Evolutionary conservation across 2,888 invertebrate genomes (phyloP).

Genomic region (Pocota personata): DNA sequence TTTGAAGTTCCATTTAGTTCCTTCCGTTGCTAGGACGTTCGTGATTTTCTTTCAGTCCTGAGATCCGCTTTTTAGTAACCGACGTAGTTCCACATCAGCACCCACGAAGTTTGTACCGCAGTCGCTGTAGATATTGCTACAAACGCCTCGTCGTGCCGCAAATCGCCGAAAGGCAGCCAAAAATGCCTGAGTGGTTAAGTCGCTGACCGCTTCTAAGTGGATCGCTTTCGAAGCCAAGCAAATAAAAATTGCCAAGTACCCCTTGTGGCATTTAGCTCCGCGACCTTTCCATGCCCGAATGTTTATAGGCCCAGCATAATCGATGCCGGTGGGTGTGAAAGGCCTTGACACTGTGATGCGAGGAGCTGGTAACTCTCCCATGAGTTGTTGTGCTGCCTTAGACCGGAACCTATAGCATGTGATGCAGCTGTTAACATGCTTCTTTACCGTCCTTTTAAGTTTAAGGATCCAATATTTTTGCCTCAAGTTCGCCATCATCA

Average conservation of each 20-base stretch:
- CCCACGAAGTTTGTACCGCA: neutral
- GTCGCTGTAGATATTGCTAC: neutral
- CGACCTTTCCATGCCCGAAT: neutral
- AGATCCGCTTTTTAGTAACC: neutral
- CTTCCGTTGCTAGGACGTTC: conserved; percentile 7
- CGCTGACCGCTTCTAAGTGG: neutral
- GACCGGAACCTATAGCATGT: neutral
- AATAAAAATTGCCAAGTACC: neutral
- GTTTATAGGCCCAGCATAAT: neutral
- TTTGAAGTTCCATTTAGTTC: conserved; percentile 9
- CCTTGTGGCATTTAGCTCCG: neutral
- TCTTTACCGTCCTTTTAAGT: neutral
- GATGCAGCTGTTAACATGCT: neutral
- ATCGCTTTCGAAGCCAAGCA: neutral
- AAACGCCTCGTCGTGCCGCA: neutral
- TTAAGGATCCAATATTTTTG: neutral
- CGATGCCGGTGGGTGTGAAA: neutral
- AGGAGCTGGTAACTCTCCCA: too few relatives aligned
- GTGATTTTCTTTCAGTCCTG: neutral
- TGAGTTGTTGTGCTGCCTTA: neutral
- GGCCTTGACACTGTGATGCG: neutral
- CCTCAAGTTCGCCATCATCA: neutral
- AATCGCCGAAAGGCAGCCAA: neutral
- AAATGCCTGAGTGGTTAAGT: neutral
- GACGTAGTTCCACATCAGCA: neutral